Evolutionary conservation across 2,113 vertebrate genomes (phyloP).

Genomic region (Melanerpes aurifrons): DNA sequence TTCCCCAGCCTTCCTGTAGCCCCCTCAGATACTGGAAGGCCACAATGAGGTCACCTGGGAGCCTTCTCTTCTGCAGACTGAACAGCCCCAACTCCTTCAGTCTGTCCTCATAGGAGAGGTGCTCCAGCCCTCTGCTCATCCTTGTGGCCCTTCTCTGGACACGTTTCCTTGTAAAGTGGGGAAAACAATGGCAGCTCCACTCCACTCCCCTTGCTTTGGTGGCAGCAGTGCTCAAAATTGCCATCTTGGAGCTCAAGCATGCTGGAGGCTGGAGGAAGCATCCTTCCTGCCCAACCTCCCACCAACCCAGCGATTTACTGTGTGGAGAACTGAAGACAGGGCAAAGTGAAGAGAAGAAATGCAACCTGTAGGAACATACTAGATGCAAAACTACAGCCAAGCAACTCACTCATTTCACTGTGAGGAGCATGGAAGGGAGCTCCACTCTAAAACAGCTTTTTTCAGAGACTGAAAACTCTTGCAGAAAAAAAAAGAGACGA

Average conservation of each 20-base stretch:
- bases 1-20: too few relatives aligned
- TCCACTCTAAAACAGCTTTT: background rate
- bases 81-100: too few relatives aligned
- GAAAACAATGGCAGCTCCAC: background rate
- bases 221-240: background rate
- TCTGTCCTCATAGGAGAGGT: too few relatives aligned
- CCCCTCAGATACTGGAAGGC: too few relatives aligned
- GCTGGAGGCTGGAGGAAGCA: accelerated
- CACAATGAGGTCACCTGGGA: too few relatives aligned
- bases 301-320: accelerated
- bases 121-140: too few relatives aligned
- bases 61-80: too few relatives aligned
- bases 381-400: background rate
- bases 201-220: accelerated
- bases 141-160: too few relatives aligned
- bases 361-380: background rate
- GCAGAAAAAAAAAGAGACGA: background rate
- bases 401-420: accelerated
- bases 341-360: background rate
- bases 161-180: background rate
- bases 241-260: background rate
- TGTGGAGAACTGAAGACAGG: accelerated
- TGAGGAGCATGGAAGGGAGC: background rate
- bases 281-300: background rate
- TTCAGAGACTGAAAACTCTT: background rate